Evolutionary conservation across 2,888 invertebrate genomes (phyloP), one percentile per base, ranked within the genome.

Genomic region (Thymelicus sylvestris): DNA sequence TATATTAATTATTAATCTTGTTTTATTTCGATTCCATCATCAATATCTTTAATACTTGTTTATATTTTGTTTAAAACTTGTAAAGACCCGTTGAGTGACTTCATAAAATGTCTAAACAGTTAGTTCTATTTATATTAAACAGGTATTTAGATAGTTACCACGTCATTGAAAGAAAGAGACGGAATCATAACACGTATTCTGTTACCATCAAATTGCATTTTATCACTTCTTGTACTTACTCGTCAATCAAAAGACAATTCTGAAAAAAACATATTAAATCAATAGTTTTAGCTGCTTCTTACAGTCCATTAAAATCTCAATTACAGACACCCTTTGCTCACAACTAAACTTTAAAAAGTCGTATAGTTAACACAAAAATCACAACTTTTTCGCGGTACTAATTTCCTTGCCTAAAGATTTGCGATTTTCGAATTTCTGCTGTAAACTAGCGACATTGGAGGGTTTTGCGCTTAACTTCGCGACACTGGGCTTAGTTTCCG

Each of bases 351-450:
- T 41, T n/a, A 19, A 47, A 44, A 41, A 52, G 39, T 55, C 13
- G 31, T 7, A 44, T 41, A 57, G 12, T 47, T 63, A 39, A 62
- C 31, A 72, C 66, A 65, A 52, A 52, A 65, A 60, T n/a, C 60
- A 59, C 55, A 74, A 90, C 82, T 90, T 89, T 79, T 91, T 92
- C 68, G 82, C 82, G 62, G 83, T 80, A 55, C 52, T 83, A 74
- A 90, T 84, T 79, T 93, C 92, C 85, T 92, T 92, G 15, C 91
- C 91, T 72, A 91, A 74, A 13, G 92, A 91, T 78, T 94, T 94
- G 79, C 94, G 88, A 79, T 94, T 95, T 88, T 97, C 97, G 83
- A 97, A 97, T 85, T 96, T 97, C 80, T 97, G 97, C 80, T 97
- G 97, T 78, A 97, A 90, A 72, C 96, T 96, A 44, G 97, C 97